Evolutionary conservation across 2,113 vertebrate species (phyloP).

Genomic region (Petrocephalus zakoni): DNA sequence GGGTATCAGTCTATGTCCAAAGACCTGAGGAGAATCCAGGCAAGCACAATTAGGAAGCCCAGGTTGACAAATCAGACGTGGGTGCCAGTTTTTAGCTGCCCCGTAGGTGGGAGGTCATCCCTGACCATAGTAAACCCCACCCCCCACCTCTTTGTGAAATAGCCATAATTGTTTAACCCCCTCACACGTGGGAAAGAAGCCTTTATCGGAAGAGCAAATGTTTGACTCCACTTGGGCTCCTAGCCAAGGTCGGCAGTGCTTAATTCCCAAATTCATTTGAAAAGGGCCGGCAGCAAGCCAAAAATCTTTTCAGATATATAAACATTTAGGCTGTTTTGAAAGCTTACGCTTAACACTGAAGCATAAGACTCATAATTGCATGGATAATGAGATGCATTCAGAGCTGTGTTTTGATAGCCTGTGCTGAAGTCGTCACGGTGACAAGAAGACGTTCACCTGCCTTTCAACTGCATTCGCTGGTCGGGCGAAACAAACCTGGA

Average conservation of each 20-base stretch:
- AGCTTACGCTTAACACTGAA: slow-evolving; percentile 39
- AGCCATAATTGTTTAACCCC: not conserved
- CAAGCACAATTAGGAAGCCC: not conserved
- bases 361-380: slow-evolving; percentile 39
- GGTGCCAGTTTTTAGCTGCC: not conserved
- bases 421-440: slow-evolving; percentile 14
- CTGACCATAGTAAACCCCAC: not conserved
- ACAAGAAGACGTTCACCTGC: slow-evolving; percentile 7
- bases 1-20: not conserved
- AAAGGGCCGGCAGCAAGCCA: slow-evolving; percentile 31
- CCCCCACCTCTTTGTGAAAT: not conserved
- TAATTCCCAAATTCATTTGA: slow-evolving; percentile 30
- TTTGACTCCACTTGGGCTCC: slow-evolving; percentile 29
- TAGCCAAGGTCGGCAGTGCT: slow-evolving; percentile 29
- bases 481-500: slow-evolving; percentile 7
- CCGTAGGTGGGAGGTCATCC: not conserved
- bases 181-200: slow-evolving; percentile 14
- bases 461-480: slow-evolving; percentile 25
- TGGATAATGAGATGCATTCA: slow-evolving; percentile 35
- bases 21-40: not conserved
- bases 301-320: slow-evolving; percentile 32
- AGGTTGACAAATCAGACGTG: not conserved
- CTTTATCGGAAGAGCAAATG: slow-evolving; percentile 19
- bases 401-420: slow-evolving; percentile 20
- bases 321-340: slow-evolving; percentile 42